Percentiles rank a stretch among this genome's conserved stretches.
These are phyloP conservation scores for Clamator glandarius DNA, from an alignment of 2,797 vertebrate genomes.

Conservation along the genomic window DNA sequence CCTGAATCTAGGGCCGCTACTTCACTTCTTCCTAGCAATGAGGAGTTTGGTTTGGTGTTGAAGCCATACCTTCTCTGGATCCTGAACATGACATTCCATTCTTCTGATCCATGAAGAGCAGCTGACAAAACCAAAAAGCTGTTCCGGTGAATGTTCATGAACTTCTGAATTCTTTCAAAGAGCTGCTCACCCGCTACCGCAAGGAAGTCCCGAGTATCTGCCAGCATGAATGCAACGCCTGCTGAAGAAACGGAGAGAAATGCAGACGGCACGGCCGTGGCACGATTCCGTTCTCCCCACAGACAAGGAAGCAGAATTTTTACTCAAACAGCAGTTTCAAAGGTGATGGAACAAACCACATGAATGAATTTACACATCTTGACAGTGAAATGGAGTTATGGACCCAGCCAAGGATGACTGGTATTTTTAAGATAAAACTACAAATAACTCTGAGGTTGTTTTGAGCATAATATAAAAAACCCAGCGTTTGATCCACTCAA, in stretches of 20 bases:
- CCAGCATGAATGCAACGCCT: conserved; percentile 92
- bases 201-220: conserved; percentile 79
- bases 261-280: not conserved
- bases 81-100: conserved; percentile 81
- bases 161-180: conserved; percentile 81
- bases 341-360: not conserved
- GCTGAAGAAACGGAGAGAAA: not conserved
- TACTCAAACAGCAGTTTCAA: not conserved
- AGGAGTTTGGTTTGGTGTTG: not conserved
- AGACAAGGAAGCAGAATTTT: not conserved
- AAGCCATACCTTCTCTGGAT: conserved; percentile 88
- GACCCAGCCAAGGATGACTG: not conserved
- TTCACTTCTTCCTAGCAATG: not conserved
- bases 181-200: conserved; percentile 73
- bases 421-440: not conserved
- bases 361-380: not conserved
- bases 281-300: not conserved
- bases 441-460: not conserved
- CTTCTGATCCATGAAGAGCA: conserved; percentile 82
- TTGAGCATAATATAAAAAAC: not conserved
- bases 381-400: not conserved
- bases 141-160: conserved; percentile 89
- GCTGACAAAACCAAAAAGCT: conserved; percentile 87
- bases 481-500: not conserved
- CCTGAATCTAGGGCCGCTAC: not conserved